Evolutionary conservation across 2,888 invertebrate genomes (phyloP).

Genomic region (Poecilobothrus nobilitatus): DNA sequence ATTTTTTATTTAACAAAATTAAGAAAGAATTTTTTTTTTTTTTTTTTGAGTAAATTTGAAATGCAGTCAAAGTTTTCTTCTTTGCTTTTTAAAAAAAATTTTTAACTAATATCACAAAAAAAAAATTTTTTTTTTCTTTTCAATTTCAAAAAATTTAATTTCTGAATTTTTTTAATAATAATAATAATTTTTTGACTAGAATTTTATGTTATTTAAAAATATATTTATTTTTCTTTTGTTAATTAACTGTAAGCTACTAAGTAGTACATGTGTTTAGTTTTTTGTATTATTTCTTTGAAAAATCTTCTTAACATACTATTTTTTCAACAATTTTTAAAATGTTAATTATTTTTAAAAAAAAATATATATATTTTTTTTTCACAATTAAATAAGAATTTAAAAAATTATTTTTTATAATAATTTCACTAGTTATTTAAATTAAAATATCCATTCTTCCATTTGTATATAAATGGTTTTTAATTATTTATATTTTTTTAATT

Average conservation of each 20-base stretch:
- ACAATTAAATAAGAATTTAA: background rate
- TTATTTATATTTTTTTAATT: background rate
- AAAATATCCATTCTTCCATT: slow-evolving; percentile 10
- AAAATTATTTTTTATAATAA: too few relatives aligned
- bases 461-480: background rate
- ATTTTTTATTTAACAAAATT: background rate
- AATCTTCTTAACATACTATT: slow-evolving; percentile 1
- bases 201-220: slow-evolving; percentile 23
- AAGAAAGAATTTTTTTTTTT: background rate
- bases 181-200: slow-evolving; percentile 27
- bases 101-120: slow-evolving; percentile 1
- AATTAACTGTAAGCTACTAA: slow-evolving; percentile 38
- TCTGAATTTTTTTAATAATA: slow-evolving; percentile 13
- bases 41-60: background rate
- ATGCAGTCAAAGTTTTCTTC: background rate
- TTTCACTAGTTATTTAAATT: background rate
- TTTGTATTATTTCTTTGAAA: background rate
- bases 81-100: background rate
- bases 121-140: slow-evolving; percentile 19
- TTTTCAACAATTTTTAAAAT: background rate
- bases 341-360: too few relatives aligned
- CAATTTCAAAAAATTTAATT: slow-evolving; percentile 16
- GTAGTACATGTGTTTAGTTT: slow-evolving; percentile 35
- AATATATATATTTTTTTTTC: background rate
- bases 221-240: slow-evolving; percentile 20